A percentile compares a stretch with the other conserved stretches of the same genome.
phyloP scores from a whole-genome alignment of 2,797 vertebrate genomes.

The Pseudochirops corinnae region DNA sequence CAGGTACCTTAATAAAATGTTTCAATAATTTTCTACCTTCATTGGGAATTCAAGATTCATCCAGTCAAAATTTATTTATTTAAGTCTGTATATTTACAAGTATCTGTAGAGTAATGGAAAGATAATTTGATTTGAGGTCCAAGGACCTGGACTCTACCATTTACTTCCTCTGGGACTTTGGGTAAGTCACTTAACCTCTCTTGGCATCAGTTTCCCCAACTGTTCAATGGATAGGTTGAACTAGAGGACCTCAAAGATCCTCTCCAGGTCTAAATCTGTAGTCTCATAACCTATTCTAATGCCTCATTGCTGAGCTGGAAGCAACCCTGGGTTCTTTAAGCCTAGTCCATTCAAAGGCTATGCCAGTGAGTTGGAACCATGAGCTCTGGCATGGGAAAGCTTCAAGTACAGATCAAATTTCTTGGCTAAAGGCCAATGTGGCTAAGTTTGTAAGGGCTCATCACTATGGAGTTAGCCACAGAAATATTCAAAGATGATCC shows the following conservation, averaged over 20 bases:
- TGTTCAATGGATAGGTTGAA: neutral
- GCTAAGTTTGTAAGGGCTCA: neutral
- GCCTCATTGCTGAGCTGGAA: neutral
- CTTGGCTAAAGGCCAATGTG: neutral
- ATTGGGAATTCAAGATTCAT: neutral
- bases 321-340: neutral
- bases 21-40: slow-evolving; percentile 4
- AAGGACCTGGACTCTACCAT: neutral
- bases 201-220: neutral
- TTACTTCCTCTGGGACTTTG: neutral
- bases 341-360: neutral
- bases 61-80: neutral
- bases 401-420: neutral
- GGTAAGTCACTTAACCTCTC: neutral
- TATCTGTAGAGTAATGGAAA: neutral
- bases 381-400: neutral
- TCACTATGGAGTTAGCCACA: neutral
- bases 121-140: neutral
- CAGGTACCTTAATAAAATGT: slow-evolving; percentile 43
- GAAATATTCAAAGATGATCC: neutral
- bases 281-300: neutral
- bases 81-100: neutral
- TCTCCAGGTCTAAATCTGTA: neutral
- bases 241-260: neutral
- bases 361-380: neutral